Conservation (phyloP, 2,888 invertebrate genomes). For the Anodontia alba region DNA sequence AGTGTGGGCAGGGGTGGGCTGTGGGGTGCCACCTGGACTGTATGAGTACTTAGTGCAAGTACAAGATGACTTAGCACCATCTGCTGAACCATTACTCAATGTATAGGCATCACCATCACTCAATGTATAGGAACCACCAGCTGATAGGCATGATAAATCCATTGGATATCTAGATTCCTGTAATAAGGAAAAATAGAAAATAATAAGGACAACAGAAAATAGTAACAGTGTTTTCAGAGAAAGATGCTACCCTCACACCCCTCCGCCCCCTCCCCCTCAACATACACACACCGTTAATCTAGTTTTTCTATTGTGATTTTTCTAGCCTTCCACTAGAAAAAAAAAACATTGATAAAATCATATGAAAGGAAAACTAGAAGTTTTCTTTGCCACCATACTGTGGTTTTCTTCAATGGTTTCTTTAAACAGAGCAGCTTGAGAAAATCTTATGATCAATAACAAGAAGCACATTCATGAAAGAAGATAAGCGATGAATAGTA, state of each 20-base stretch:
- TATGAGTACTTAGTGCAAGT: slow-evolving; percentile 54
- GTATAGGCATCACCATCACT: slow-evolving; percentile 36
- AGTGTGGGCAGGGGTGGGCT: not conserved
- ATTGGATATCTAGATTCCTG: not conserved
- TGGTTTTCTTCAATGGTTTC: too few relatives aligned
- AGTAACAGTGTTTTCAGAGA: not conserved
- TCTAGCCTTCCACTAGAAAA: too few relatives aligned
- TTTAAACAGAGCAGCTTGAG: too few relatives aligned
- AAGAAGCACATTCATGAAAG: too few relatives aligned
- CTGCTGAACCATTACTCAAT: slow-evolving; percentile 20
- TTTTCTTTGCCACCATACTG: too few relatives aligned
- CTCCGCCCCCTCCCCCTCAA: too few relatives aligned
- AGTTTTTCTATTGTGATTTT: not conserved
- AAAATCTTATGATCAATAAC: too few relatives aligned
- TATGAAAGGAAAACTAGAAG: too few relatives aligned
- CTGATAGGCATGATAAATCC: slow-evolving; percentile 6
- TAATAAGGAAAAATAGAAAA: not conserved
- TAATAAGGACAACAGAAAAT: not conserved
- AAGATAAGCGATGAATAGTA: too few relatives aligned
- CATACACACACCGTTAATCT: too few relatives aligned
- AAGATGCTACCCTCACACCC: not conserved
- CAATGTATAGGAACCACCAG: slow-evolving; percentile 49
- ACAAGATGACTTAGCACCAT: slow-evolving; percentile 39
- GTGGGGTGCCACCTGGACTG: slow-evolving; percentile 23
- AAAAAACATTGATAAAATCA: too few relatives aligned